These are phyloP conservation scores for Ectropis crepuscularia DNA, from an alignment of 2,888 invertebrate species.

Conservation along the genomic window DNA sequence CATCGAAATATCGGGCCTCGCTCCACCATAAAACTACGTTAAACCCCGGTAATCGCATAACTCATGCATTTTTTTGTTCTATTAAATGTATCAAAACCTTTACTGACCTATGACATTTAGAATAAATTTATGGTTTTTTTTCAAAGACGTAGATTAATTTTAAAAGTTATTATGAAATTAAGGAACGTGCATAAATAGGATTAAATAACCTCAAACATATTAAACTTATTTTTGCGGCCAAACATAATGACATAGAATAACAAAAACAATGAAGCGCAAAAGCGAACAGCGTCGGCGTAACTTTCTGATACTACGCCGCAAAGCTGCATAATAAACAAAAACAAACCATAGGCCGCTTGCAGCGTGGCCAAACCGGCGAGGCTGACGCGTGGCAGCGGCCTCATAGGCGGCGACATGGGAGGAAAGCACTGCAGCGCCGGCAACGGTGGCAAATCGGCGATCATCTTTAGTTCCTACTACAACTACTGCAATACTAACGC, in stretches of 20 bases:
- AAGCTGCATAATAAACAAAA: conserved; percentile 59
- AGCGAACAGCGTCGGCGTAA: conserved; percentile 37
- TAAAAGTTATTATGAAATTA: too few species aligned
- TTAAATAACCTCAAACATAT: too few species aligned
- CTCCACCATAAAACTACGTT: too few species aligned
- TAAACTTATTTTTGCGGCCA: background rate
- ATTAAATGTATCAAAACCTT: too few species aligned
- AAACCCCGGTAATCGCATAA: too few species aligned
- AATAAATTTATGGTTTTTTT: too few species aligned
- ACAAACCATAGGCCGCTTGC: conserved; percentile 60
- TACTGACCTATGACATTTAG: too few species aligned
- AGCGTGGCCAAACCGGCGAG: conserved; percentile 42
- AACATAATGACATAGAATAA: conserved; percentile 27
- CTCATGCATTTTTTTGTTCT: too few species aligned
- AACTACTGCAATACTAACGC: conserved; percentile 43
- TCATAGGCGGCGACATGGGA: conserved; percentile 38
- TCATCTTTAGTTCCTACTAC: conserved; percentile 65
- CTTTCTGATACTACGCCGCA: conserved; percentile 58
- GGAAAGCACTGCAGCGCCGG: conserved; percentile 56
- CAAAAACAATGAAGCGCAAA: conserved; percentile 35
- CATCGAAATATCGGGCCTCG: too few species aligned
- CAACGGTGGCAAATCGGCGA: conserved; percentile 68
- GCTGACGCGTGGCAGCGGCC: conserved; percentile 45
- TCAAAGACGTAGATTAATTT: too few species aligned
- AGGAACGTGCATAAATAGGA: too few species aligned